Evolutionary conservation across 2,797 vertebrate species (phyloP), one percentile per base, ranked within the genome.

Genomic region (Nannoperca obscura): DNA sequence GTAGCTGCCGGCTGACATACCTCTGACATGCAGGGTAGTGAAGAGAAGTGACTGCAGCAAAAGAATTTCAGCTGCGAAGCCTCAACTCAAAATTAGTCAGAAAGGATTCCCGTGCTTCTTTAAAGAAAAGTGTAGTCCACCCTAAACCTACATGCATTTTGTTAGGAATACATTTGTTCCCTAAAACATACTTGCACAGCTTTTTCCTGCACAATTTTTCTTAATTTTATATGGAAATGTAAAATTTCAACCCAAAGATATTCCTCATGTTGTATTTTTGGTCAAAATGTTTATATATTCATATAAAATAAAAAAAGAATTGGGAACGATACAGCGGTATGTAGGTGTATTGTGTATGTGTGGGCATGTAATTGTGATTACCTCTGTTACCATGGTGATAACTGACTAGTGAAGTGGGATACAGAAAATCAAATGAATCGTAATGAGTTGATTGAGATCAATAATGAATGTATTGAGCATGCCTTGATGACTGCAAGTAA

Each of bases 1-100:
- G 54, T 49, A 30, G 70, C 83, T 80, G 69, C 71, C n/a, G 73
- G 76, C 65, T 78, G 78, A 81, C 67, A 52, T 74, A 59, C 53
- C 76, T 75, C 59, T 78, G 49, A 71, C 38, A 64, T 64, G 12
- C 1, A 50, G 71, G 71, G 32, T 9, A 30, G 69, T 50, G 64
- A 76, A 62, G 72, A 80, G 44, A 70, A 61, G 71, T 50, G 72
- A 64, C 53, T 65, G 67, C 62, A 59, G 53, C 60, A 58, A 55
- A 61, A 38, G 3, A 42, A 67, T 76, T 71, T 73, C 52, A 71
- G 63, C 57, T 44, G 44, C 20, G 3, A 64, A 47, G 59, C 38
- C 42, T 74, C n/a, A 5, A 24, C 40, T 30, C 13, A 5, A 2
- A 55, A 46, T 70, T 49, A 50, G 22, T 58, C 13, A 30, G 22